Percentiles rank a stretch among this genome's conserved stretches.
Conservation (phyloP, 2,797 vertebrate species). For the Crax fasciolata region DNA sequence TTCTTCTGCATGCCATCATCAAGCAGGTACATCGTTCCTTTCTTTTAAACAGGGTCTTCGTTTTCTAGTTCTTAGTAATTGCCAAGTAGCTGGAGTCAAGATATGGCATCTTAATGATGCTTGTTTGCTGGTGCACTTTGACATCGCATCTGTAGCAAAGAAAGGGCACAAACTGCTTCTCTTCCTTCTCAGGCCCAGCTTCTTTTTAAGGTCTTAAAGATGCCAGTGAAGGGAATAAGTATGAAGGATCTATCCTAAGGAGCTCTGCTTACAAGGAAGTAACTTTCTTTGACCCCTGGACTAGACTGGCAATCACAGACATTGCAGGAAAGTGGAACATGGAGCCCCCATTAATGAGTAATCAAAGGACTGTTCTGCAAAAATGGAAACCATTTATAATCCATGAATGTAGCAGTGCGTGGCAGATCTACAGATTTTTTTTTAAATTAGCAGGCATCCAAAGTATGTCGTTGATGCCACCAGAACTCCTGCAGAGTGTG, state of each 20-base stretch:
- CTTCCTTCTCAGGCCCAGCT: background rate
- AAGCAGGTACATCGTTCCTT: background rate
- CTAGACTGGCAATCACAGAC: background rate
- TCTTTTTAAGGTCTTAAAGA: background rate
- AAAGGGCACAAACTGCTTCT: background rate
- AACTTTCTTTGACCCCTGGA: background rate
- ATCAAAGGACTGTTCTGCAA: background rate
- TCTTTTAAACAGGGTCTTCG: background rate
- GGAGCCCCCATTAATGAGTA: conserved; percentile 8
- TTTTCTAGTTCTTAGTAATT: background rate
- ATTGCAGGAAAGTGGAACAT: background rate
- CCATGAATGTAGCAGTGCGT: background rate
- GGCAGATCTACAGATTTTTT: background rate
- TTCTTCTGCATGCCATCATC: background rate
- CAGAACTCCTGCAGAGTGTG: background rate
- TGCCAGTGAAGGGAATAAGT: background rate
- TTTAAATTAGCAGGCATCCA: conserved; percentile 1
- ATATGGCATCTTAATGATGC: background rate
- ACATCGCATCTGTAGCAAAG: background rate
- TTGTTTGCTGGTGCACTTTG: background rate
- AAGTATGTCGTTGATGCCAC: background rate
- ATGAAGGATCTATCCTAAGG: background rate
- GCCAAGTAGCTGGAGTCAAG: background rate
- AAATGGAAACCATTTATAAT: conserved; percentile 22
- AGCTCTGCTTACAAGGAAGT: background rate